Percentiles rank a stretch among this genome's conserved stretches.
phyloP scores from a whole-genome alignment of 64 coral and sea anemone species.

The Pocillopora verrucosa region DNA sequence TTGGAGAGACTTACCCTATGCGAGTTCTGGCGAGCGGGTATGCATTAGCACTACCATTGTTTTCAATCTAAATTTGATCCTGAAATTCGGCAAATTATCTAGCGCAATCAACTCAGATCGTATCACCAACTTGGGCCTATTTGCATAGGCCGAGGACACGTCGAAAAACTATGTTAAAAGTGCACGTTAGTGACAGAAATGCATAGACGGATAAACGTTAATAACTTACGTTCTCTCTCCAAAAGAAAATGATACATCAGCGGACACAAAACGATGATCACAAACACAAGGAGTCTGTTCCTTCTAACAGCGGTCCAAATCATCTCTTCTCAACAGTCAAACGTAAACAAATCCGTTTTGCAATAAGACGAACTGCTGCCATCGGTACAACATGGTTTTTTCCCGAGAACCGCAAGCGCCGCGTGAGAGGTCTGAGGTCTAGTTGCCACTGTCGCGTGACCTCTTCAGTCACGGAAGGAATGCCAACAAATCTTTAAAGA shows the following conservation, averaged over 20 bases:
- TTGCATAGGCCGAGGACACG: not conserved
- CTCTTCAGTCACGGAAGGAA: not conserved
- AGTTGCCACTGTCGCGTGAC: not conserved
- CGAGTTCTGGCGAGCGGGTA: no score
- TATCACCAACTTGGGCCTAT: not conserved
- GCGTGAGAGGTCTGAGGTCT: not conserved
- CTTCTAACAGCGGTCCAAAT: constrained; percentile 63
- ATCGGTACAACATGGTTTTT: not conserved
- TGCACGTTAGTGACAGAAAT: not conserved
- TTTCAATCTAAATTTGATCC: not conserved
- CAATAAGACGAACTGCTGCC: not conserved
- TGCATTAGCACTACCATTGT: no score
- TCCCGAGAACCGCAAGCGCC: not conserved
- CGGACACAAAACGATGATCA: constrained; percentile 56
- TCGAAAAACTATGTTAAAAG: not conserved
- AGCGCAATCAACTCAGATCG: not conserved
- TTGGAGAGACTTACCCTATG: no score
- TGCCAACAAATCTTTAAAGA: not conserved
- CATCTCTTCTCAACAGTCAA: constrained; percentile 49
- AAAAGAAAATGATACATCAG: constrained; percentile 78
- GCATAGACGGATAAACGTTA: no score
- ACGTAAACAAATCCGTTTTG: not conserved
- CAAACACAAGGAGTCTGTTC: constrained; percentile 66
- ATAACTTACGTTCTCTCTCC: constrained; percentile 58
- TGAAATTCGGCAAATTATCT: not conserved